phyloP scores from a whole-genome alignment of 2,888 invertebrate genomes.

The Lamproptera curius region DNA sequence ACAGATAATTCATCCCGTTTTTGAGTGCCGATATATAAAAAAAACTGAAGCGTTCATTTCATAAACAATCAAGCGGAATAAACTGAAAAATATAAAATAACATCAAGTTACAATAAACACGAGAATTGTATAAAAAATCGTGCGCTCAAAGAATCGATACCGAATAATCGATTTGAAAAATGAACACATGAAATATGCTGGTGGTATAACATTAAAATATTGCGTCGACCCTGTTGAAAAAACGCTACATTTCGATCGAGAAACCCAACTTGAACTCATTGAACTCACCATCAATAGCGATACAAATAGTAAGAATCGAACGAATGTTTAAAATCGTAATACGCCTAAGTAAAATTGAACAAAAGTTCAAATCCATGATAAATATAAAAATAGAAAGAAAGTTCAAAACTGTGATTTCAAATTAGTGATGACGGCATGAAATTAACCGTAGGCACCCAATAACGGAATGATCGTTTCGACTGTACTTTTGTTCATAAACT shows the following conservation, averaged over 20 bases:
- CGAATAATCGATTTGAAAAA: constrained; percentile 29
- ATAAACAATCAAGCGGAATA: constrained; percentile 9
- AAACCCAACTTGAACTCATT: constrained; percentile 16
- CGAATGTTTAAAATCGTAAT: too few species aligned
- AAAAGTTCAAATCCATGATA: background rate
- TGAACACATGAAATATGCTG: constrained; percentile 26
- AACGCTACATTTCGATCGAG: constrained; percentile 5
- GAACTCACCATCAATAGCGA: too few species aligned
- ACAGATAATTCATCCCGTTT: constrained; percentile 19
- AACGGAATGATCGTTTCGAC: constrained; percentile 24
- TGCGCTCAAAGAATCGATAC: constrained; percentile 22
- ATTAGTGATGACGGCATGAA: too few species aligned
- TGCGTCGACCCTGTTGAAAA: background rate
- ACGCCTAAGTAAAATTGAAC: too few species aligned
- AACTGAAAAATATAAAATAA: background rate
- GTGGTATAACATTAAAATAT: constrained; percentile 16
- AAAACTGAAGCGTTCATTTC: constrained; percentile 21
- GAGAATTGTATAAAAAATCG: constrained; percentile 18
- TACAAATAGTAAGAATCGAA: too few species aligned
- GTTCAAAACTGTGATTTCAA: too few species aligned
- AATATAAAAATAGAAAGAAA: too few species aligned
- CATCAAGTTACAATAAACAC: constrained; percentile 17
- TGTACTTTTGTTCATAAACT: constrained; percentile 59
- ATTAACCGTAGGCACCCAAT: constrained; percentile 13
- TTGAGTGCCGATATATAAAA: constrained; percentile 17